Conservation (phyloP, 1,140 invertebrate species). For the Samia ricini region DNA sequence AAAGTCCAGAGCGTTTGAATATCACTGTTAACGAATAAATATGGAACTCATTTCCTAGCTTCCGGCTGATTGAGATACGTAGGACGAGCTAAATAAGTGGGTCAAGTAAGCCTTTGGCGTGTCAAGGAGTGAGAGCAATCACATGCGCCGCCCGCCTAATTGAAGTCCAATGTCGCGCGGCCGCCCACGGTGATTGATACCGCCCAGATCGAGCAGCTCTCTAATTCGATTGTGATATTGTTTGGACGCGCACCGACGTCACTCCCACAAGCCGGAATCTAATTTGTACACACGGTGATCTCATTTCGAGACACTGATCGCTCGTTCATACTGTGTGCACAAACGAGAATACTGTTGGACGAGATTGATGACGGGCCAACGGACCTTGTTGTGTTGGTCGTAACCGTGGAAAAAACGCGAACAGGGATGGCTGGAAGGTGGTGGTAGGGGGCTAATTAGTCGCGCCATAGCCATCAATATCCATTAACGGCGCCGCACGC, state of each 20-base stretch:
- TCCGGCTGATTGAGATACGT: constrained; percentile 25
- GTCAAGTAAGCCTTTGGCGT: constrained; percentile 72
- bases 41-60: background rate
- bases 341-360: constrained; percentile 30
- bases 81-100: constrained; percentile 62
- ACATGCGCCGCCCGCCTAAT: constrained; percentile 71
- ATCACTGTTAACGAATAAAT: background rate
- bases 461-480: constrained; percentile 69
- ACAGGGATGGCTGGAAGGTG: constrained; percentile 41
- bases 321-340: constrained; percentile 32
- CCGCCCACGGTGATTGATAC: constrained; percentile 74
- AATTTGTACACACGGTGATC: constrained; percentile 38
- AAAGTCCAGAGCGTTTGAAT: background rate
- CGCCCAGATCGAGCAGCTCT: constrained; percentile 45
- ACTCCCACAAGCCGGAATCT: constrained; percentile 32
- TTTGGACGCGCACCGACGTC: constrained; percentile 51
- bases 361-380: constrained; percentile 39
- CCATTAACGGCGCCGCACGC: constrained; percentile 73
- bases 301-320: constrained; percentile 36
- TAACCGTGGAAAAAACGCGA: constrained; percentile 31
- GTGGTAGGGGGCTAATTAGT: constrained; percentile 64
- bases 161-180: constrained; percentile 73
- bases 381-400: constrained; percentile 20
- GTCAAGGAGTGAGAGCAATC: constrained; percentile 69
- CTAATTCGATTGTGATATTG: constrained; percentile 67